These are phyloP conservation scores for Noturus placidus DNA, from an alignment of 2,113 vertebrate species.

Conservation along the genomic window DNA sequence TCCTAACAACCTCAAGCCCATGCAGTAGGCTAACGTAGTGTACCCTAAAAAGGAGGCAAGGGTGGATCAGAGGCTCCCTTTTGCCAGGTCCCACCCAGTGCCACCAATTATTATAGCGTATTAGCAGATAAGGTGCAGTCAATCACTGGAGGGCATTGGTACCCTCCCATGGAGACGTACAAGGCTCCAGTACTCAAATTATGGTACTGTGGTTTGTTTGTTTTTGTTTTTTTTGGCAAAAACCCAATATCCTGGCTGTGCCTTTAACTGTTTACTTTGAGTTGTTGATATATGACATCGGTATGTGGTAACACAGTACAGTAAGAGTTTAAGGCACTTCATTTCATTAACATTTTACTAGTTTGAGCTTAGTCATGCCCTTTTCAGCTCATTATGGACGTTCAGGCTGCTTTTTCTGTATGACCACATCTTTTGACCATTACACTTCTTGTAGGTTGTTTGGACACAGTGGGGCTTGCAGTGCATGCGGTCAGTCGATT, in stretches of 20 bases:
- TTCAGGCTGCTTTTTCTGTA: background rate
- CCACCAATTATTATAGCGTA: slow-evolving; percentile 51
- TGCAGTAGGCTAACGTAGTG: slow-evolving; percentile 44
- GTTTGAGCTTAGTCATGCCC: background rate
- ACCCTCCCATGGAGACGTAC: slow-evolving; percentile 36
- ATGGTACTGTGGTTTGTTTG: background rate
- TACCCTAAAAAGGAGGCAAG: slow-evolving; percentile 50
- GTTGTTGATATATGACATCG: background rate
- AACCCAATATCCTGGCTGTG: background rate
- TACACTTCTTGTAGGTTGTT: slow-evolving; percentile 67
- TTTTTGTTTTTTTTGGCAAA: background rate
- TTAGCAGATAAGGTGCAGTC: slow-evolving; percentile 47
- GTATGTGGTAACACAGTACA: background rate
- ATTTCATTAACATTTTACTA: background rate
- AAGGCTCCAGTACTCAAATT: slow-evolving; percentile 6
- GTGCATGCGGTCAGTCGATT: slow-evolving; percentile 77
- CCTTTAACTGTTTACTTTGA: background rate
- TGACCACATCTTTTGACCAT: background rate
- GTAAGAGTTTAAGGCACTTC: background rate
- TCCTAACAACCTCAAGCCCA: slow-evolving; percentile 44
- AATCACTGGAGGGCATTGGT: slow-evolving; percentile 33
- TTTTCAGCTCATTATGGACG: background rate
- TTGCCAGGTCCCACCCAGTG: slow-evolving; percentile 42
- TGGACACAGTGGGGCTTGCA: slow-evolving; percentile 77
- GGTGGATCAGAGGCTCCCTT: slow-evolving; percentile 48